Percentiles rank a stretch among this genome's conserved stretches.
phyloP scores from a whole-genome alignment of 2,113 vertebrate genomes.

The Deroptyus accipitrinus region DNA sequence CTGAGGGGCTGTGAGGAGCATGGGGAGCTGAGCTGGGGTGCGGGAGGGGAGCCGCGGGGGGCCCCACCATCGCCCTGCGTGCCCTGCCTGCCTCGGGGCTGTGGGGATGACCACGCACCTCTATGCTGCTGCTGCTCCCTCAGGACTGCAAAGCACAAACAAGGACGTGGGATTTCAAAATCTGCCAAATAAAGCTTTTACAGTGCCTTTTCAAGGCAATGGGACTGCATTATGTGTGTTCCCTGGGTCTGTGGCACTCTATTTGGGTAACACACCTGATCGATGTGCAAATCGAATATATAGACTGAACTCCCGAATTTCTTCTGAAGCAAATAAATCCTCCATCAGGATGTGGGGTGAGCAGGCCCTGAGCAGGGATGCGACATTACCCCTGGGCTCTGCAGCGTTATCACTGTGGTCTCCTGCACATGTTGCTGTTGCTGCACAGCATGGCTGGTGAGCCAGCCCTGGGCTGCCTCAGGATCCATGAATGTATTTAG shows the following conservation, averaged over 20 bases:
- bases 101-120: not conserved
- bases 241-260: not conserved
- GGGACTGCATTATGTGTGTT: not conserved
- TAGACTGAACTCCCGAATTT: not conserved
- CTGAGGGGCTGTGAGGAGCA: not conserved
- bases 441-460: not conserved
- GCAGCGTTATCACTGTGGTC: not conserved
- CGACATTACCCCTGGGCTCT: not conserved
- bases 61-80: accelerated
- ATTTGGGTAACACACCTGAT: not conserved
- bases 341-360: not conserved
- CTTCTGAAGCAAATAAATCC: not conserved
- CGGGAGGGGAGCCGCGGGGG: accelerated
- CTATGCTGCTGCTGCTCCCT: not conserved
- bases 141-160: not conserved
- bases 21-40: not conserved
- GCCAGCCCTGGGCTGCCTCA: not conserved
- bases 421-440: not conserved
- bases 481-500: not conserved
- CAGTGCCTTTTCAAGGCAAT: not conserved
- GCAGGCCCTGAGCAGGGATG: not conserved
- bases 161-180: not conserved
- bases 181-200: not conserved
- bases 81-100: accelerated
- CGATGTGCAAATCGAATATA: not conserved